phyloP scores from a whole-genome alignment of 1,140 invertebrate genomes.

The Meloidogyne floridensis region DNA sequence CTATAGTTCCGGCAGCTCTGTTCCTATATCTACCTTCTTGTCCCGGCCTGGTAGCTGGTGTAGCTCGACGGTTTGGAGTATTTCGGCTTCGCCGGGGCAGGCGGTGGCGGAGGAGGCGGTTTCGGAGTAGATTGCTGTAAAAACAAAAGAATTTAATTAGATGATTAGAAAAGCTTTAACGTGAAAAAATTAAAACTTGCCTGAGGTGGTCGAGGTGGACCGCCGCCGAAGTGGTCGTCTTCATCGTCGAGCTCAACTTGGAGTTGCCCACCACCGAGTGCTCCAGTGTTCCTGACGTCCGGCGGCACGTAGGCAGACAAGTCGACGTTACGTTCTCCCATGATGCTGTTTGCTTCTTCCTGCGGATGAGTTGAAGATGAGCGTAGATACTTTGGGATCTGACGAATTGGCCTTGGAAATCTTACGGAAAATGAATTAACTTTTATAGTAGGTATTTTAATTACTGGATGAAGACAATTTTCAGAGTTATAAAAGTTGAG shows the following conservation, averaged over 20 bases:
- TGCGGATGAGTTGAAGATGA: conserved; percentile 4
- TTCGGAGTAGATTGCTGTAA: background rate
- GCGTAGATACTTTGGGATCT: background rate
- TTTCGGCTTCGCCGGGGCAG: background rate
- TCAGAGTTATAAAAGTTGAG: no score
- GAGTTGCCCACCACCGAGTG: background rate
- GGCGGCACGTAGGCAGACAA: background rate
- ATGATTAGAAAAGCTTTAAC: no score
- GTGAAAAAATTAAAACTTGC: background rate
- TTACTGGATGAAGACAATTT: background rate
- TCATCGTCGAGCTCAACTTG: conserved; percentile 1
- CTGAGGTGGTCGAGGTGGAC: background rate
- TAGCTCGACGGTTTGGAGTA: background rate
- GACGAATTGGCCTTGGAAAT: background rate
- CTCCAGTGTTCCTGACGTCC: background rate
- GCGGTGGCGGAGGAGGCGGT: background rate
- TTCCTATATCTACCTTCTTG: background rate
- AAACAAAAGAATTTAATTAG: background rate
- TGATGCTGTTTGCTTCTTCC: background rate
- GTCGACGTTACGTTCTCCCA: background rate
- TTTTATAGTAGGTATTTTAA: background rate
- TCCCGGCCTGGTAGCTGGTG: background rate
- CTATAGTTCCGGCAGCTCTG: background rate
- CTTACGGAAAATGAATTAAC: background rate
- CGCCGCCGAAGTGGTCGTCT: background rate